Evolutionary conservation across 2,113 vertebrate species (phyloP).

Genomic region (Myrmophylax atrothorax): DNA sequence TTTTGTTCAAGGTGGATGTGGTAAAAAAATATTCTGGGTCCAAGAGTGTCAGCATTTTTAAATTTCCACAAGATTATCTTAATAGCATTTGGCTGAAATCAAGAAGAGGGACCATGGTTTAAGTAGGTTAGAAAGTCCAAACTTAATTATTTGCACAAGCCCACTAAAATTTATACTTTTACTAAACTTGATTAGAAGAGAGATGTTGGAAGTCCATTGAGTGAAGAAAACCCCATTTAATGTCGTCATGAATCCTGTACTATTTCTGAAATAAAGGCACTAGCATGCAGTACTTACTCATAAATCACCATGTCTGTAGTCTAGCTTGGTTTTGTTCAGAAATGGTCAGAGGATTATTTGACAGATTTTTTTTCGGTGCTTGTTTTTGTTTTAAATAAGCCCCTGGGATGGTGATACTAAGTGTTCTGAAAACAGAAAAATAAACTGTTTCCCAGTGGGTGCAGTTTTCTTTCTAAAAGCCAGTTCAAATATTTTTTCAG

Average conservation of each 20-base stretch:
- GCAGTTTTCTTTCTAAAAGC: neutral
- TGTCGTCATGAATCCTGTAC: neutral
- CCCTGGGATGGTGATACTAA: neutral
- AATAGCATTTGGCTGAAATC: neutral
- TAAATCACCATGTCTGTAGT: neutral
- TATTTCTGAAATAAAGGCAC: neutral
- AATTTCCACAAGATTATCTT: neutral
- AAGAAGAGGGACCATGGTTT: neutral
- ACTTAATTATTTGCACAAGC: neutral
- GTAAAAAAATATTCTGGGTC: neutral
- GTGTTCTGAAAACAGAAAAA: slow-evolving; percentile 7
- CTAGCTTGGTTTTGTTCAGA: neutral
- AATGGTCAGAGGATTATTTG: neutral
- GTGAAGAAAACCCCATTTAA: neutral
- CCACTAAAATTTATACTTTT: neutral
- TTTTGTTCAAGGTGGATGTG: neutral
- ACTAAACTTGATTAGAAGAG: neutral
- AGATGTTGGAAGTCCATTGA: neutral
- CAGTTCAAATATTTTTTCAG: neutral
- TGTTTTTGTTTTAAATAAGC: neutral
- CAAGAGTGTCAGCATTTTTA: neutral
- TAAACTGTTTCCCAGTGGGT: neutral
- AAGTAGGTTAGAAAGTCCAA: neutral
- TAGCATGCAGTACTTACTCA: neutral
- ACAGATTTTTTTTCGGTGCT: neutral